These are phyloP conservation scores for Prionace glauca DNA, from an alignment of 2,797 vertebrate genomes.

Conservation along the genomic window DNA sequence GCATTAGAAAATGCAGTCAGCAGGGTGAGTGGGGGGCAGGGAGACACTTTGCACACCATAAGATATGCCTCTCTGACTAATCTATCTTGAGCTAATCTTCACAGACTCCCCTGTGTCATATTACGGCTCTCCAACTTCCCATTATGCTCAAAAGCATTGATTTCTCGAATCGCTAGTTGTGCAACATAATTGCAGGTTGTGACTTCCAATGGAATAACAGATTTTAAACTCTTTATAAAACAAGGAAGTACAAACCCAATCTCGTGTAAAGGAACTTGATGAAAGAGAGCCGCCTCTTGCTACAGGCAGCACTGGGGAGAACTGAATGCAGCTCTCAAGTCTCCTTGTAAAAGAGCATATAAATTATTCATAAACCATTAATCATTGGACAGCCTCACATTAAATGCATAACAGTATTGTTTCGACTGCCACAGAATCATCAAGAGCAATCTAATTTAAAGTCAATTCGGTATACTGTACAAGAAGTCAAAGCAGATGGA, in stretches of 20 bases:
- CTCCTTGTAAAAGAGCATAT: conserved; percentile 12
- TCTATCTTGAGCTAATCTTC: conserved; percentile 22
- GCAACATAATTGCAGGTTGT: conserved; percentile 31
- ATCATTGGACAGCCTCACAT: not conserved
- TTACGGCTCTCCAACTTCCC: conserved; percentile 28
- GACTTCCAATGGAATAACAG: conserved; percentile 16
- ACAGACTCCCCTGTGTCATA: conserved; percentile 18
- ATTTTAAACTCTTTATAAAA: conserved; percentile 32
- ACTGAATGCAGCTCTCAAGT: not conserved
- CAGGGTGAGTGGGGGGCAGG: no score
- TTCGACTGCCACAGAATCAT: conserved; percentile 6
- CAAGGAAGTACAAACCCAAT: conserved; percentile 32
- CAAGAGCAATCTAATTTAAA: not conserved
- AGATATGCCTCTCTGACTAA: not conserved
- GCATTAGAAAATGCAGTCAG: not conserved
- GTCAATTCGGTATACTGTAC: not conserved
- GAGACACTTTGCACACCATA: not conserved
- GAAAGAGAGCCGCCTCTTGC: conserved; percentile 16
- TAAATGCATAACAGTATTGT: conserved; percentile 11
- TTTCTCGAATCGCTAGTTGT: conserved; percentile 1
- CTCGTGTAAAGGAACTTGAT: conserved; percentile 8
- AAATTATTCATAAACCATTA: conserved; percentile 31
- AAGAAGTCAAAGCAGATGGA: not conserved
- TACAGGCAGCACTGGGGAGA: not conserved
- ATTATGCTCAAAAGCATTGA: conserved; percentile 32